Evolutionary conservation across 30 jellyfish, hydroid and myxozoan species (phyloP), one percentile per base, ranked within the genome.

Genomic region (Aurelia sp.): DNA sequence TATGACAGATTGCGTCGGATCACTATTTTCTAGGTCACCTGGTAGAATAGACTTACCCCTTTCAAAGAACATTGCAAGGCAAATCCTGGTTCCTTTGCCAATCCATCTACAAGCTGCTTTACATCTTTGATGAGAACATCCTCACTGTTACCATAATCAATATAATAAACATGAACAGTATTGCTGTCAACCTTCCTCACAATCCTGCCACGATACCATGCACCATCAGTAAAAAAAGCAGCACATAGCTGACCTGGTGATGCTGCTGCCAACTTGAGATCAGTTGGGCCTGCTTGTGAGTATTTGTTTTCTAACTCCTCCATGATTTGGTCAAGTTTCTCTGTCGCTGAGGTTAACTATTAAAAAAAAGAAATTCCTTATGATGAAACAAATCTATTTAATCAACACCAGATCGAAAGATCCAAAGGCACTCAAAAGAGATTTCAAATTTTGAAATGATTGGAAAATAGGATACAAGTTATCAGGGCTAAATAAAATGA

Each of bases 141-240:
- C 38, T 91, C 98, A 10, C 71, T 50, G 74, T 91, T 91, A 38
- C 98, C 98, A 79, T 84, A 85, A 74, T 91, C 98, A 57, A 91
- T 85, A 63, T 80, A 91, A 27, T 22, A 48, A 4, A 91, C 97
- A 13, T 59, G 19, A 57, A 84, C 59, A 38, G 24, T 84, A 21
- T 79, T 86, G 9, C 74, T 96, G 58, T 91, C 71, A 10, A 58
- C 74, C 22, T 31, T 63, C 13, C 78, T 86, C 47, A 69, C 70
- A 59, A 82, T 68, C n/a, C 22, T 27, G 13, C 94, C 98, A 20
- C 98, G 76, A 64, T 91, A 91, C 98, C 98, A 91, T 35, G 41
- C 81, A 58, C 80, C 97, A 76, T 91, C 97, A 21, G 93, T 68
- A 58, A 76, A 90, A 73, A 82, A 82, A 17, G 96, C 95, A 30